A percentile compares a stretch with the other conserved stretches of the same genome.
Conservation (phyloP, 1,140 invertebrate genomes). For the Drosophila ironensis region DNA sequence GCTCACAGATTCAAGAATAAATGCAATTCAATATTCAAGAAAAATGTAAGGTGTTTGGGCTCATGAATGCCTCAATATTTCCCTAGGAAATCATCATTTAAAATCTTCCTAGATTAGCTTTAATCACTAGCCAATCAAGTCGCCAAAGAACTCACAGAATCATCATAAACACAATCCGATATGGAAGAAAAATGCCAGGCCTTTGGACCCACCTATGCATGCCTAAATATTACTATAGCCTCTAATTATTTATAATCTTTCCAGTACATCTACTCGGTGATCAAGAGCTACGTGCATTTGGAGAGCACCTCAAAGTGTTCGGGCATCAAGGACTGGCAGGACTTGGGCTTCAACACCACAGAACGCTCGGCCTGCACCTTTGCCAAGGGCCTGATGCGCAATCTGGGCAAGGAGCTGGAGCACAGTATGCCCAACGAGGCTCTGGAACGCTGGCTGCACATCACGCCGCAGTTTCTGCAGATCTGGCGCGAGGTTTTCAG, state of each 20-base stretch:
- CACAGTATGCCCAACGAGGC: slow-evolving; percentile 57
- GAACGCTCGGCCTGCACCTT: slow-evolving; percentile 83
- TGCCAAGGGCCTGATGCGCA: slow-evolving; percentile 83
- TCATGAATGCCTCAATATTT: too few relatives aligned
- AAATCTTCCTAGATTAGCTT: too few relatives aligned
- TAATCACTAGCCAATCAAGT: too few relatives aligned
- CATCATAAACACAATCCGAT: too few relatives aligned
- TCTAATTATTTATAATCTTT: neutral
- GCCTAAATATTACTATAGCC: too few relatives aligned
- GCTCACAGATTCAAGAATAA: too few relatives aligned
- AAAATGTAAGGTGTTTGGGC: too few relatives aligned
- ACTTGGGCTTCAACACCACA: slow-evolving; percentile 83
- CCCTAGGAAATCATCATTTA: too few relatives aligned
- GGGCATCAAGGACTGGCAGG: slow-evolving; percentile 82
- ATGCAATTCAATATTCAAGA: too few relatives aligned
- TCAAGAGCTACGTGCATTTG: slow-evolving; percentile 75
- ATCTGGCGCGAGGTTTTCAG: slow-evolving; percentile 83
- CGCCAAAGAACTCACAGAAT: too few relatives aligned
- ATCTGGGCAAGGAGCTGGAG: slow-evolving; percentile 65
- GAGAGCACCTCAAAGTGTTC: slow-evolving; percentile 62
- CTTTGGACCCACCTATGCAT: too few relatives aligned
- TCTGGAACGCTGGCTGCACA: slow-evolving; percentile 75
- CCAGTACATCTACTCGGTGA: slow-evolving; percentile 76
- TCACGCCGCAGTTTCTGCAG: slow-evolving; percentile 77
- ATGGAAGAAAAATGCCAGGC: too few relatives aligned